Evolutionary conservation across 1,140 invertebrate genomes (phyloP), one percentile per base, ranked within the genome.

Genomic region (Rhynchophorus ferrugineus): DNA sequence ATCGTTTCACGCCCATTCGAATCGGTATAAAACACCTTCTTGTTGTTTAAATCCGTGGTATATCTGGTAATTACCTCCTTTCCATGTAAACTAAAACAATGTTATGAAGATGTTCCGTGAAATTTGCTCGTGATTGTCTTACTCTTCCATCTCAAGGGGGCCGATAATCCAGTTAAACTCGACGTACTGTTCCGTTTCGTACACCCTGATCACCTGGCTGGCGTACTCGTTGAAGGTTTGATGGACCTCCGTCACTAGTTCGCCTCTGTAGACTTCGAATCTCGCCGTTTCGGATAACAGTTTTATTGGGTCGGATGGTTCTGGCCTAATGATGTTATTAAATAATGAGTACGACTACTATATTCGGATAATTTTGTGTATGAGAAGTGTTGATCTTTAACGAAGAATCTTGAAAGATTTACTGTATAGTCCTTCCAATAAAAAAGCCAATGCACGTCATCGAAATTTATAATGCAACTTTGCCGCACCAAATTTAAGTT

Each of bases 121-220:
- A n/a, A n/a, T n/a, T n/a, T n/a, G n/a, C n/a, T n/a, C n/a, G n/a
- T n/a, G n/a, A n/a, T 29, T 11, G 11, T 29, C 24, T 29, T 29
- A 29, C 24, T 11, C 24, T 29, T 29, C 11, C 24, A 29, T 29
- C 11, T 92, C 91, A 55, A 98, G 90, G 0, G 95, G 91, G 18
- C 95, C 95, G 51, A 97, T 77, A 1, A 93, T 71, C 91, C 91
- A 98, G 61, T 96, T 84, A 44, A 95, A 81, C 70, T 98, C 91
- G 0, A 90, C 72, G 34, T 77, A 73, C 44, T 82, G 75, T 29
- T 79, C 73, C 2, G 68, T 70, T 0, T 78, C 74, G 56, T 90
- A 89, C 1, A 93, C 57, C 41, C 91, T 70, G 21, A 93, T 75
- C 1, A 87, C 78, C 73, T 95, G 86, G 16, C 80, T 86, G 0